These are phyloP conservation scores for Carduelis carduelis DNA, from an alignment of 2,797 vertebrate genomes.

Conservation along the genomic window DNA sequence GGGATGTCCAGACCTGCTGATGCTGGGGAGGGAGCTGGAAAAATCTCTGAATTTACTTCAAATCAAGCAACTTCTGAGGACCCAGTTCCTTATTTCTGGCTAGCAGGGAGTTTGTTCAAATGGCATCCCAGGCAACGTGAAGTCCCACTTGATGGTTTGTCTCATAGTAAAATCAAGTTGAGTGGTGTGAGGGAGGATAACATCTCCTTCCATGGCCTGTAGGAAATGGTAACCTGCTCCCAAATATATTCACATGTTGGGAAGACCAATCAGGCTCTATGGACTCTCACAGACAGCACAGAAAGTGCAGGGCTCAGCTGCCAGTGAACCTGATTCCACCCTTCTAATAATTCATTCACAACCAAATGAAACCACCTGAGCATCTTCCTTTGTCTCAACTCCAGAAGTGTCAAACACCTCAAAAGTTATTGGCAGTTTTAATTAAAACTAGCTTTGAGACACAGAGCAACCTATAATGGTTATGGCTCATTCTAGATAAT, in stretches of 20 bases:
- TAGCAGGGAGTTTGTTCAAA: fast-evolving
- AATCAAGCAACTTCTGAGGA: not conserved
- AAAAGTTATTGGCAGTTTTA: slow-evolving; percentile 30
- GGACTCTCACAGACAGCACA: not conserved
- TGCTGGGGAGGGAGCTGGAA: not conserved
- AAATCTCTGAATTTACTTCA: not conserved
- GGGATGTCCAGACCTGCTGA: not conserved
- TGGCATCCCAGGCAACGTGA: not conserved
- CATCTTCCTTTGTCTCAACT: not conserved
- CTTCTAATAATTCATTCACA: not conserved
- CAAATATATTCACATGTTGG: fast-evolving
- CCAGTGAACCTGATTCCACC: not conserved
- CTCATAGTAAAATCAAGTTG: not conserved
- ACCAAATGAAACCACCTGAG: not conserved
- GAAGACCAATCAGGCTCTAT: not conserved
- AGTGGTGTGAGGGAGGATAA: not conserved
- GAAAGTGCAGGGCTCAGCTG: not conserved
- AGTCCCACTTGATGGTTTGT: not conserved
- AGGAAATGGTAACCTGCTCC: not conserved
- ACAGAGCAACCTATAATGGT: not conserved
- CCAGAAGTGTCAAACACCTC: not conserved
- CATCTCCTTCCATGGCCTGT: not conserved
- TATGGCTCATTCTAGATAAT: slow-evolving; percentile 5
- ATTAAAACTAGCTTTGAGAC: slow-evolving; percentile 43
- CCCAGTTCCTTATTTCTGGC: not conserved